Evolutionary conservation across 2,888 invertebrate genomes (phyloP).

Genomic region (Pelosia muscerda): DNA sequence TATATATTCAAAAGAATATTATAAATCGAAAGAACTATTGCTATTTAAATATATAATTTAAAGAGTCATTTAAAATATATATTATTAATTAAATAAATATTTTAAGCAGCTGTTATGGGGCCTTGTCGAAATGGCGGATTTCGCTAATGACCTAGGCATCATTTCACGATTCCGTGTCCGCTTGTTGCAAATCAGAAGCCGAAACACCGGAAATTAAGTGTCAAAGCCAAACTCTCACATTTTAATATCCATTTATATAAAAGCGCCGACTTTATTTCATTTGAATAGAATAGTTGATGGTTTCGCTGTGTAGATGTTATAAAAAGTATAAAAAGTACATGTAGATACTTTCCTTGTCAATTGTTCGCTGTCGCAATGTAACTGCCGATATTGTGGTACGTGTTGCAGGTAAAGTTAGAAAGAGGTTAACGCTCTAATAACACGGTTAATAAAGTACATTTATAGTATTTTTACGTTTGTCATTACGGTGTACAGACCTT

Average conservation of each 20-base stretch:
- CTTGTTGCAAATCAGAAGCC: not conserved
- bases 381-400: conserved; percentile 20
- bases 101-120: not conserved
- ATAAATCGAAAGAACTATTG: no score
- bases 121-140: not conserved
- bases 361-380: conserved; percentile 18
- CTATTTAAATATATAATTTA: no score
- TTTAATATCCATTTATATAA: not conserved
- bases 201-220: not conserved
- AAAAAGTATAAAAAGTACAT: not conserved
- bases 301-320: not conserved
- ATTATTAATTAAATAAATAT: not conserved
- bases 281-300: no score
- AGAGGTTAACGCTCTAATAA: conserved; percentile 21
- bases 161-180: not conserved
- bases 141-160: not conserved
- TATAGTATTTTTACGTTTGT: conserved; percentile 23
- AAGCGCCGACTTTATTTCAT: not conserved
- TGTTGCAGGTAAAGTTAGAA: conserved; percentile 24
- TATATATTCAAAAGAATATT: no score
- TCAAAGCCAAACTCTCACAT: not conserved
- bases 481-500: not conserved
- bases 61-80: no score
- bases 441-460: conserved; percentile 19
- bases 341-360: conserved; percentile 9